Evolutionary conservation across 1,140 invertebrate genomes (phyloP), one percentile per base, ranked within the genome.

Genomic region (Nebria ingens): DNA sequence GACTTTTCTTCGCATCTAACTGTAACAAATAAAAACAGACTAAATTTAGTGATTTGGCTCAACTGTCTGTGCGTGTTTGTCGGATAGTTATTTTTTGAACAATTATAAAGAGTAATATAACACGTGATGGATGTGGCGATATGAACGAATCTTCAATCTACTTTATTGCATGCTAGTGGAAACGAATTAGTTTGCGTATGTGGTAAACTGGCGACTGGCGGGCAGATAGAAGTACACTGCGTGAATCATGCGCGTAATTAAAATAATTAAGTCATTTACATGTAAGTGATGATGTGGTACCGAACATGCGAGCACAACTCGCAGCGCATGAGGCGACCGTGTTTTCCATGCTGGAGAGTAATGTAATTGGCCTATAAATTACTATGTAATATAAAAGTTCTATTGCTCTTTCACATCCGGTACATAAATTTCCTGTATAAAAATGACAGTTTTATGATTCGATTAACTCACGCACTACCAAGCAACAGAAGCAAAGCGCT

Each of bases 1-100:
- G 93, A 76, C 91, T 94, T 73, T 94, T 94, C 77, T 96, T 95
- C 52, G 91, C 89, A 73, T 96, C 92, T 79, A 95, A 79, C 92
- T 96, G 82, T 56, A 86, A 87, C 70, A 75, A 74, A 73, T 76
- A 69, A 69, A 72, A 34, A 34, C 25, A 34, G n/a, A 34, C n/a
- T n/a, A n/a, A n/a, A n/a, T n/a, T n/a, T n/a, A n/a, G n/a, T n/a
- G n/a, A n/a, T n/a, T n/a, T n/a, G n/a, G n/a, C n/a, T n/a, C n/a
- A n/a, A n/a, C n/a, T n/a, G n/a, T n/a, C n/a, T n/a, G n/a, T n/a
- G n/a, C n/a, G n/a, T n/a, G n/a, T n/a, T n/a, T n/a, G n/a, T n/a
- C n/a, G n/a, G n/a, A n/a, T n/a, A n/a, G n/a, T n/a, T n/a, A n/a
- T n/a, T n/a, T n/a, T n/a, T n/a, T n/a, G n/a, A n/a, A n/a, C n/a